Base-by-base conservation (phyloP, 2,888 invertebrate genomes). In the Drosophila silvestris region DNA sequence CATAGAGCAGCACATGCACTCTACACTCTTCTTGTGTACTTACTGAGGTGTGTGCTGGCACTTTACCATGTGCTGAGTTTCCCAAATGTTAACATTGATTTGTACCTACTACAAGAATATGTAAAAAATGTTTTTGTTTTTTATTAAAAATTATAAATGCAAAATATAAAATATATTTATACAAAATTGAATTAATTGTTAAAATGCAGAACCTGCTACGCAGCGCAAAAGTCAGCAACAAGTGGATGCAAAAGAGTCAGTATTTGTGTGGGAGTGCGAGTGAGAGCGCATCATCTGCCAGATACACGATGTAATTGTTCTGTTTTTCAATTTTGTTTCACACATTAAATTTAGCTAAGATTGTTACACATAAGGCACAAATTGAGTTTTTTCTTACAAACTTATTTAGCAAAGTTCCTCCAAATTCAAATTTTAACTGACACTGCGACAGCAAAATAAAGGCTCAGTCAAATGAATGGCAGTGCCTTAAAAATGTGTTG, bases 381-480 rank as follows among this genome's bases (percentile, higher is more conserved):
- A 28, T 26, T 41, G 4, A 16, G 39, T 7, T 14, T 22, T 37
- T 37, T 1, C 5, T 19, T 16, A 2, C 3, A 60, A 7, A 22
- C 0, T 26, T 9, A 39, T 19, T 28, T 14, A 19, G 3, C n/a
- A 12, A 12, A n/a, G 5, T 14, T 26, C 22, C 12, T 16, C 30
- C 2, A 22, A 32, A 28, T 68, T 78, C 32, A 10, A 78, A 68
- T 52, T 37, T 35, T 32, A 71, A 71, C 78, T 14, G 37, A 10
- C 32, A 50, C 32, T 41, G 5, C 26, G 30, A 12, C 2, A n/a
- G 12, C 5, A 30, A 28, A 3, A 28, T 28, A 47, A 47, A 14
- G 28, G 10, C 28, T 12, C 16, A 22, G 19, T 5, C 39, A 26
- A 22, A 47, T 39, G 41, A 10, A 54, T 76, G 72, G 72, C 72